Evolutionary conservation across 2,888 invertebrate species (phyloP).

Genomic region (Neoascia interrupta): DNA sequence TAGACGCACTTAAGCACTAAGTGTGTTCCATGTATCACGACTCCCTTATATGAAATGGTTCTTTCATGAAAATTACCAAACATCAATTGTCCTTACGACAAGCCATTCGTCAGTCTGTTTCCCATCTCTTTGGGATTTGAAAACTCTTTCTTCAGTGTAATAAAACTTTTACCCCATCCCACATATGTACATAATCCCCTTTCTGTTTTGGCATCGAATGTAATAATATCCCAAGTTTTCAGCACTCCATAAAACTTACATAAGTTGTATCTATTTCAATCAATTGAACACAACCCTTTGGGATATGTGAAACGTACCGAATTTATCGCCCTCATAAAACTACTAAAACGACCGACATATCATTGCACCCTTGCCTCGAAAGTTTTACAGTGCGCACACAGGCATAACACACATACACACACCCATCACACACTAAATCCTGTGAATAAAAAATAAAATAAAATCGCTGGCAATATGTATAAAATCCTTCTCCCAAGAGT

Average conservation of each 20-base stretch:
- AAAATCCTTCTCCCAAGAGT: neutral
- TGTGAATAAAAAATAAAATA: constrained; percentile 48
- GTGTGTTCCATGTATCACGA: no score
- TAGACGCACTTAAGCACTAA: no score
- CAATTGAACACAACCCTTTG: constrained; percentile 65
- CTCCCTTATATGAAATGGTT: no score
- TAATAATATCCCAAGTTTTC: constrained; percentile 61
- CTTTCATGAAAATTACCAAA: no score
- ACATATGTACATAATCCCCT: no score
- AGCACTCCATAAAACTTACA: constrained; percentile 63
- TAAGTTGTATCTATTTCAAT: constrained; percentile 67
- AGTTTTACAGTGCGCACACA: neutral
- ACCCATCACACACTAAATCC: constrained; percentile 31
- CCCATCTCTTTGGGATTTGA: no score
- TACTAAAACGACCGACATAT: constrained; percentile 58
- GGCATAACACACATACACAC: neutral
- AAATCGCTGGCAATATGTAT: constrained; percentile 14
- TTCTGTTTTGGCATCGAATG: no score
- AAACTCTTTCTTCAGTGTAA: no score
- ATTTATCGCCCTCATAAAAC: constrained; percentile 68
- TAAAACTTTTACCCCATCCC: no score
- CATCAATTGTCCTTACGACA: no score
- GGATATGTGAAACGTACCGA: constrained; percentile 12
- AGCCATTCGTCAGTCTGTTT: no score
- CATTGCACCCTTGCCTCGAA: neutral